Base-by-base conservation (phyloP, 1,140 invertebrate genomes). In the Ectropis grisescens region DNA sequence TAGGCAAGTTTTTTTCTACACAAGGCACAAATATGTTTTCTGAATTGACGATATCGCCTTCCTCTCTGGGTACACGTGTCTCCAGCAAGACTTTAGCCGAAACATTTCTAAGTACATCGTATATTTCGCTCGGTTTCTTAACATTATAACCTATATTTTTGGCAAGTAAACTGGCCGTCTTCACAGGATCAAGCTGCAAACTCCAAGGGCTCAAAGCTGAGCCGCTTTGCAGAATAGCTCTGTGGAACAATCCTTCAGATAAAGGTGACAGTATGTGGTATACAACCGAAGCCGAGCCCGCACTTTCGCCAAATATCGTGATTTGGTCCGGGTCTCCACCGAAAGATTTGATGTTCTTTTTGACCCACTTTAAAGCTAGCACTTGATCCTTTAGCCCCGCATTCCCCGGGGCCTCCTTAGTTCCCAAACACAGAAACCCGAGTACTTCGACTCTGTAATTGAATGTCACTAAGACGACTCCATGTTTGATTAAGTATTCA, bases 361-460 rank as follows among this genome's bases (percentile, higher is more conserved):
- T 68, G 2, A 87, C 58, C 86, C 86, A 88, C 31, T 65, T 69
- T 13, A 87, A 40, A 1, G 82, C 85, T 56, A 82, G 53, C 0
- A 84, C 70, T 47, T 86, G 84, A 47, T 88, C 86, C 42, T 87
- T 87, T 19, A 88, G 36, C 2, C 86, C 86, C 11, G 54, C 71
- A 38, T 88, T 88, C 16, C 85, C 86, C 2, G 83, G 83, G n/a
- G 84, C 85, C 49, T 67, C 75, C 35, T 74, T 69, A 31, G 86
- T 85, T 1, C 62, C 76, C 3, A 85, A 78, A 29, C 86, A 88
- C 0, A 90, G 54, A 47, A 88, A 91, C 16, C 90, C 89, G 36
- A 88, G 64, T 27, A 84, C 64, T 40, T 88, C 88, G 4, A 89
- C 52, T 49, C 90, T 79, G 39, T 87, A 91, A 56, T 91, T 91